Evolutionary conservation across 2,888 invertebrate species (phyloP), one percentile per base, ranked within the genome.

Genomic region (Ophion obscuratus): DNA sequence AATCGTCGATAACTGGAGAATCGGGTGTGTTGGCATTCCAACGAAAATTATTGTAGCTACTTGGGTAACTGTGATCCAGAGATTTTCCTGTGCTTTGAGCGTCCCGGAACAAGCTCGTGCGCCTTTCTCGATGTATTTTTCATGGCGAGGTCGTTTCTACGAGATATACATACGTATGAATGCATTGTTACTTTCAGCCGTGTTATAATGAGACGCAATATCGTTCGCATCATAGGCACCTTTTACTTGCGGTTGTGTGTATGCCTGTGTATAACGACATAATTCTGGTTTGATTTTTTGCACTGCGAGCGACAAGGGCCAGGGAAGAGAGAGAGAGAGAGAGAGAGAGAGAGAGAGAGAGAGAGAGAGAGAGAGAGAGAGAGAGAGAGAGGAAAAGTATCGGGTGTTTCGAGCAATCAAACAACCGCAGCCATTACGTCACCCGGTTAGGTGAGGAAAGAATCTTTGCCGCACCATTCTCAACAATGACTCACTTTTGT

Each of bases 131-230:
- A 66, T 57, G 17, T 20, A 78, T 62, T 31, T 68, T 36, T 67
- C 59, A 62, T 14, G 27, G 9, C 14, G 53, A 53, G 53, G 53
- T 2, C 31, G 57, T 20, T 9, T 62, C n/a, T 27, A 31, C 24
- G 27, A 47, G 53, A 44, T 61, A 10, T 24, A 24, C 17, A 10
- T 53, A 47, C 27, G n/a, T 57, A 62, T 68, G 62, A 77, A 71
- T 64, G 64, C 70, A 82, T 85, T 82, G 68, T 79, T 82, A 76
- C 75, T 82, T 76, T 44, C 31, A 64, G 59, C 64, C 66, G 27
- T 70, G 64, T 68, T 64, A 79, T 61, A 79, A 79, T 71, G 47
- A 82, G 81, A 81, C 62, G 62, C 40, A 73, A 70, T 81, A 61
- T 78, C 64, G 78, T 81, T 53, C 62, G 17, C 31, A 20, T 81